Base-by-base conservation (phyloP, 1,140 invertebrate species). In the Oryctes rhinoceros region DNA sequence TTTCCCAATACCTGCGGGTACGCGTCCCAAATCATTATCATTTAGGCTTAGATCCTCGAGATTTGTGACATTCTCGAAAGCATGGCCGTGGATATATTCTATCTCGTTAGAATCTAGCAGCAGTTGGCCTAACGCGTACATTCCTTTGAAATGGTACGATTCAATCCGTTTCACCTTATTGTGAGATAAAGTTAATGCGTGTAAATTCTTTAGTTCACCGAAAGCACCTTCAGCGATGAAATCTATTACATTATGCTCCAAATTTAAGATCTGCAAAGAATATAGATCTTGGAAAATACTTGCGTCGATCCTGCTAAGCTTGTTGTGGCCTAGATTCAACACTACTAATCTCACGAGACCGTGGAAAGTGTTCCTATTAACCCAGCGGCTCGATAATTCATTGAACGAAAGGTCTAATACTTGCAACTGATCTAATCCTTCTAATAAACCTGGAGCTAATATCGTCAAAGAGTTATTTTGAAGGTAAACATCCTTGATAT, bases 1-100 rank as follows among this genome's bases (percentile, higher is more conserved):
- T 84, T 91, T 90, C 74, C 90, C 90, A 13, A 96, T 89, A 18
- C 94, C 93, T 77, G 88, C 87, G 10, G 96, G 96, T 20, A 98
- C 90, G 80, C 90, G 89, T 24, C 89, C 91, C 48, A 98, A 87
- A 75, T 89, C 84, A 87, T 98, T 98, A 30, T 92, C 91, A 82
- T 93, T 93, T 20, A 97, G 88, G 67, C 93, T 92, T 1, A 97
- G 89, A 87, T 96, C 95, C 86, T 94, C 92, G n/a, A 97, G 90
- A 85, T 89, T 91, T 15, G 93, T 94, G 83, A 94, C 91, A 87
- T 95, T 97, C 86, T 91, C 91, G 84, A 96, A 96, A 15, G 96
- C 92, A 80, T 92, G 92, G 4, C 90, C 89, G 80, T 95, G 91
- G 62, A 96, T 90, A 67, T 88, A 88, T 76, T 91, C 89, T 53